phyloP scores from a whole-genome alignment of 1,140 invertebrate genomes.

The Trinorchestia longiramus region DNA sequence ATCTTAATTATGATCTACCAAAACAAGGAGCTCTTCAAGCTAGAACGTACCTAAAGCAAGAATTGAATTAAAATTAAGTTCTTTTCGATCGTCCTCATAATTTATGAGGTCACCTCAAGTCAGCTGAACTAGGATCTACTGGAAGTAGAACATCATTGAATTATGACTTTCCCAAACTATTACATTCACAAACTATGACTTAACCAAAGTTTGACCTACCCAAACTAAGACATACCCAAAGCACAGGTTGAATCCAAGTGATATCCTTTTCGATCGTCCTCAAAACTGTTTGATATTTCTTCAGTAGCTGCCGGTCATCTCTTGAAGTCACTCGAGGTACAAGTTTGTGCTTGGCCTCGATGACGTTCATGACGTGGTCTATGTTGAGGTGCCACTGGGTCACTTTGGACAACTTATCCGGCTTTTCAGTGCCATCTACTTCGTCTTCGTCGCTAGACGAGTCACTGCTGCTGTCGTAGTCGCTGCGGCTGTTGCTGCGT shows the following conservation, averaged over 20 bases:
- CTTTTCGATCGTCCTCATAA: background rate
- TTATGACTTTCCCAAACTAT: too few relatives aligned
- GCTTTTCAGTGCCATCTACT: background rate
- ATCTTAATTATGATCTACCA: background rate
- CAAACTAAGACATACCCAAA: background rate
- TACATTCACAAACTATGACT: too few relatives aligned
- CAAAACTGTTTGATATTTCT: background rate
- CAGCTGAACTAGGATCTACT: too few relatives aligned
- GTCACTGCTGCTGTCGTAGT: background rate
- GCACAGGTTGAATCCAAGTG: background rate
- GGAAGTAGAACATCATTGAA: too few relatives aligned
- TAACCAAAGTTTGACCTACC: background rate
- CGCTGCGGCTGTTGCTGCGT: background rate
- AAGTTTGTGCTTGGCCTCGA: background rate
- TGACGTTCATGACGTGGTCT: background rate
- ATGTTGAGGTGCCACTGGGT: constrained; percentile 7
- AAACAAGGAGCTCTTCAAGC: background rate
- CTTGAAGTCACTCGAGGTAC: background rate
- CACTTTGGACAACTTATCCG: background rate
- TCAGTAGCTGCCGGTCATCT: background rate
- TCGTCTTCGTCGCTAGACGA: background rate
- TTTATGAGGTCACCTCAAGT: too few relatives aligned
- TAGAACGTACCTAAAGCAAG: background rate
- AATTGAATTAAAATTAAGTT: background rate
- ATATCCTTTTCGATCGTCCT: background rate